Base-by-base conservation (phyloP, 2,113 vertebrate species). In the Thamnophis sirtalis region DNA sequence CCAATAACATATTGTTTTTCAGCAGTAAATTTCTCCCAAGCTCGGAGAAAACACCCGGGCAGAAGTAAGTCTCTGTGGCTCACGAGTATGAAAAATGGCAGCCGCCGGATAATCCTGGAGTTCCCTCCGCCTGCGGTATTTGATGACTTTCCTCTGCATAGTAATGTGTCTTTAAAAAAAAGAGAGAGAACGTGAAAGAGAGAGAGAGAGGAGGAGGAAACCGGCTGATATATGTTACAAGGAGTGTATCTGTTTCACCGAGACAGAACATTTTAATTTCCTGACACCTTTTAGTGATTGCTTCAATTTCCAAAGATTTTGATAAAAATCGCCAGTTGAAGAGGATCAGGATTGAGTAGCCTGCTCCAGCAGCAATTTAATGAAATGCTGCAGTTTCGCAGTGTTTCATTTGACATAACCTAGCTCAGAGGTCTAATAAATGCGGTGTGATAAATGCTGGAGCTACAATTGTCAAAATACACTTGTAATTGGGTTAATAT, bases 401-500 rank as follows among this genome's bases (percentile, higher is more conserved):
- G 97, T 95, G 94, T 97, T 97, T 96, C 97, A 96, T 97, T 96
- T 98, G 98, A 98, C 98, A 98, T 97, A 97, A 98, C 98, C 98
- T 97, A 96, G 97, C 97, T 97, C 98, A 96, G 94, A 97, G 97
- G 97, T 97, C 98, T 97, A 97, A 98, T 98, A 98, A 98, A 98
- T 95, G 97, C 95, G 24, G 95, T 92, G 96, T 98, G 98, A 98
- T 98, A 98, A 98, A 99, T 99, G 98, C 98, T 96, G 96, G 95
- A 97, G 96, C 96, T 95, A 95, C 96, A 97, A 98, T 98, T 98
- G 98, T 99, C 98, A 99, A 98, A 99, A 98, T 98, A 98, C 98
- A 98, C 97, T 98, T 98, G 98, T 99, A 99, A 99, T 99, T 98
- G 98, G 98, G 98, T 98, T 99, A 99, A 99, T 99, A 98, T 98